Percentiles rank a stretch among this genome's conserved stretches.
phyloP scores from a whole-genome alignment of 2,888 invertebrate species.

The Mythimna pallens region DNA sequence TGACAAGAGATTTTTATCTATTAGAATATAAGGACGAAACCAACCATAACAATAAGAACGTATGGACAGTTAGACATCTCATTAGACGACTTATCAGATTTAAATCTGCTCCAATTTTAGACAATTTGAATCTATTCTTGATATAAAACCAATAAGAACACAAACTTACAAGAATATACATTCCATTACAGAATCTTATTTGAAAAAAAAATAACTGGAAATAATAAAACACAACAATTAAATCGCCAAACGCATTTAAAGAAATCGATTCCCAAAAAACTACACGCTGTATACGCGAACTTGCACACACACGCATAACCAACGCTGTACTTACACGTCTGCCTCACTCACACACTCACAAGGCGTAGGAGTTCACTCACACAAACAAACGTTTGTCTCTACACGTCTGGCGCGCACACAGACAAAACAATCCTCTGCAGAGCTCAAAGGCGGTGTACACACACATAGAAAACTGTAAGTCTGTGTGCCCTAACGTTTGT shows the following conservation, averaged over 20 bases:
- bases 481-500: conserved; percentile 43
- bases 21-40: too few relatives aligned
- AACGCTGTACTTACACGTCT: conserved; percentile 59
- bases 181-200: neutral
- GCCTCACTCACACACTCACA: conserved; percentile 47
- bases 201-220: neutral
- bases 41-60: too few relatives aligned
- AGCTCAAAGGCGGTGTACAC: conserved; percentile 37
- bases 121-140: neutral
- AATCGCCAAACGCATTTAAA: neutral
- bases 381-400: conserved; percentile 34
- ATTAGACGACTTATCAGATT: too few relatives aligned
- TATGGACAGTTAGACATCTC: too few relatives aligned
- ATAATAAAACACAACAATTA: neutral
- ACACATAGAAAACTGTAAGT: conserved; percentile 27
- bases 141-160: neutral
- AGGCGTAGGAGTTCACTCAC: conserved; percentile 58
- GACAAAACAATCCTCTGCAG: neutral
- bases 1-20: too few relatives aligned
- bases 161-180: neutral
- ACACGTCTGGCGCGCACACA: conserved; percentile 67
- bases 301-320: conserved; percentile 50
- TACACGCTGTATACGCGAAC: conserved; percentile 51
- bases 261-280: conserved; percentile 3
- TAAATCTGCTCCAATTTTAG: too few relatives aligned